Evolutionary conservation across 2,113 vertebrate species (phyloP).

Genomic region (Psephotus haematonotus): DNA sequence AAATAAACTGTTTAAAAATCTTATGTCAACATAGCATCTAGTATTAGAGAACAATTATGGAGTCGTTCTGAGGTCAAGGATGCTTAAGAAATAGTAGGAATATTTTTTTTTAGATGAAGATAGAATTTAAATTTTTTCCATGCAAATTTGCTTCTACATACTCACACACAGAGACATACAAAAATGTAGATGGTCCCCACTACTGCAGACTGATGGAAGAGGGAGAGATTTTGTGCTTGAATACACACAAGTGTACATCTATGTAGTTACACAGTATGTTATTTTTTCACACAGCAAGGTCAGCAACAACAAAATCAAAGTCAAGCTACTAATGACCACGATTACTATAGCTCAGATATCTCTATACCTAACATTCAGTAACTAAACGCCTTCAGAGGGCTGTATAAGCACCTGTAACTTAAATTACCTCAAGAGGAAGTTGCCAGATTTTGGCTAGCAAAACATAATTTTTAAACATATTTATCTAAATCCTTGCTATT

Average conservation of each 20-base stretch:
- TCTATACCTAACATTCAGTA: background rate
- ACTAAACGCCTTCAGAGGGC: background rate
- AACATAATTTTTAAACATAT: background rate
- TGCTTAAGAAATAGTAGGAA: background rate
- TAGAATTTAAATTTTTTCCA: background rate
- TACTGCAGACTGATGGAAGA: background rate
- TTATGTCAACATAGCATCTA: background rate
- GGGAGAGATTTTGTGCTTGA: background rate
- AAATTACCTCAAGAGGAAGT: background rate
- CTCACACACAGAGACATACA: rapidly evolving
- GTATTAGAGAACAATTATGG: background rate
- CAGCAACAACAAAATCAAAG: background rate
- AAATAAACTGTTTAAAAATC: background rate
- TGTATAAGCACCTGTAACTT: background rate
- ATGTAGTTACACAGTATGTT: background rate
- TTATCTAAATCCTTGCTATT: background rate
- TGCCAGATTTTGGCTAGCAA: background rate
- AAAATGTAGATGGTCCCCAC: background rate
- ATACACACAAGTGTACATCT: background rate
- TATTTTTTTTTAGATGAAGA: background rate
- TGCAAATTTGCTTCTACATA: background rate
- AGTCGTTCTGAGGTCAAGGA: background rate
- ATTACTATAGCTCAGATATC: background rate
- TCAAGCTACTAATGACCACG: background rate
- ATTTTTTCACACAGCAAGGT: background rate